Evolutionary conservation across 2,113 vertebrate species (phyloP).

Genomic region (Charina bottae): DNA sequence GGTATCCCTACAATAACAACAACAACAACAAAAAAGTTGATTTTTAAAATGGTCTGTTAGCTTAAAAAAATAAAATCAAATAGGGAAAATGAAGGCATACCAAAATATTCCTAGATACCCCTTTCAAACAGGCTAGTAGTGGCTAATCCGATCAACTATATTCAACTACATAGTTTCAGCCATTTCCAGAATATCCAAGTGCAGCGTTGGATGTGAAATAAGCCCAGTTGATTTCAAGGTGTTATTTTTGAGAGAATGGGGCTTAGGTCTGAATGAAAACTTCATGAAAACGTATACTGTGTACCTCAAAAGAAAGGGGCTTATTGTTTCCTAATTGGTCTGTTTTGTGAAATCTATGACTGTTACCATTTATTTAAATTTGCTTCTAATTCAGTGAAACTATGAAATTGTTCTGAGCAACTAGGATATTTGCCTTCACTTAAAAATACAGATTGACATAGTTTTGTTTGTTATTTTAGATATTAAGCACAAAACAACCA

Average conservation of each 20-base stretch:
- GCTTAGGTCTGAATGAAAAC: neutral
- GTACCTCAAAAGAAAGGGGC: neutral
- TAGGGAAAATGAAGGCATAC: conserved; percentile 70
- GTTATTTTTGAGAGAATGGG: conserved; percentile 1
- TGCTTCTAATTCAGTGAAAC: neutral
- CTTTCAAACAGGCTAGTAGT: conserved; percentile 54
- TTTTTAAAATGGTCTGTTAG: conserved; percentile 63
- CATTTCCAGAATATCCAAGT: neutral
- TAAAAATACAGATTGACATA: conserved; percentile 22
- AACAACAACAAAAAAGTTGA: conserved; percentile 53
- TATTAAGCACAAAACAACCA: conserved; percentile 33
- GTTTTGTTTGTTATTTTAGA: conserved; percentile 17
- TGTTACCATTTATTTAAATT: neutral
- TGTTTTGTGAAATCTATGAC: neutral
- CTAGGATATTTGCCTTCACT: conserved; percentile 50
- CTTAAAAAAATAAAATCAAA: conserved; percentile 23
- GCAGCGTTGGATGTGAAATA: neutral
- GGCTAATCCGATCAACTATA: conserved; percentile 34
- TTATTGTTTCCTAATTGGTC: neutral
- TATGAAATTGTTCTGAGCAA: conserved; percentile 19
- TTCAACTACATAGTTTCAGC: neutral
- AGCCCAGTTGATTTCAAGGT: neutral
- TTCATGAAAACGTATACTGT: neutral
- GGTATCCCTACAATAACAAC: conserved; percentile 90
- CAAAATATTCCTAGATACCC: conserved; percentile 35